phyloP scores from a whole-genome alignment of 2,888 invertebrate genomes.

The Sarcophaga carnaria region DNA sequence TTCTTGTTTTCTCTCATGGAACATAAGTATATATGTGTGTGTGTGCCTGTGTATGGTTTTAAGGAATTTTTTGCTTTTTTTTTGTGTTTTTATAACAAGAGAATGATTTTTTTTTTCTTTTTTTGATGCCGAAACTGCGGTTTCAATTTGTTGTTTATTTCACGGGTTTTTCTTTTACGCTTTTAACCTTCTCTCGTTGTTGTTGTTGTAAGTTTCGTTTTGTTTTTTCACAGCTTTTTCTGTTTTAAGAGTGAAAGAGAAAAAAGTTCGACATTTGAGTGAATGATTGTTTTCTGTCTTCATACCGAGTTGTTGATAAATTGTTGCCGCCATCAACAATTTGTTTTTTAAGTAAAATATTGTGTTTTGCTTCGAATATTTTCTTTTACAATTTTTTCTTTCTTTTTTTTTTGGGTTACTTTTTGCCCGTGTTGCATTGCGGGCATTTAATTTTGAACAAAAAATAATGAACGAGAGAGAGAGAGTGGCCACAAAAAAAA shows the following conservation, averaged over 20 bases:
- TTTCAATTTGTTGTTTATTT: conserved; percentile 58
- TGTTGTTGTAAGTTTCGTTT: not conserved
- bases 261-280: conserved; percentile 60
- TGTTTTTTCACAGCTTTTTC: not conserved
- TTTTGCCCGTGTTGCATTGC: not conserved
- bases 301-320: conserved; percentile 60
- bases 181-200: not conserved
- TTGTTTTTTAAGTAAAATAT: conserved; percentile 59
- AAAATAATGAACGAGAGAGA: not conserved
- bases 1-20: not conserved
- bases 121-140: conserved; percentile 63
- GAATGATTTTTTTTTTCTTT: too few species aligned
- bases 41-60: not conserved
- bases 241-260: not conserved
- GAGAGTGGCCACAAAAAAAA: not conserved
- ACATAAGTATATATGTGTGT: too few species aligned
- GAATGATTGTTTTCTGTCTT: conserved; percentile 63
- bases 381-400: not conserved
- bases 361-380: conserved; percentile 5
- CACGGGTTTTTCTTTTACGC: conserved; percentile 8
- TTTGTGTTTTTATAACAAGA: not conserved
- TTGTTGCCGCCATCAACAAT: conserved; percentile 62
- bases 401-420: too few species aligned
- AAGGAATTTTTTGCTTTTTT: conserved; percentile 12
- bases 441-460: not conserved